A percentile compares a stretch with the other conserved stretches of the same genome.
phyloP scores from a whole-genome alignment of 2,797 vertebrate genomes.

The Clarias platycephalus region DNA sequence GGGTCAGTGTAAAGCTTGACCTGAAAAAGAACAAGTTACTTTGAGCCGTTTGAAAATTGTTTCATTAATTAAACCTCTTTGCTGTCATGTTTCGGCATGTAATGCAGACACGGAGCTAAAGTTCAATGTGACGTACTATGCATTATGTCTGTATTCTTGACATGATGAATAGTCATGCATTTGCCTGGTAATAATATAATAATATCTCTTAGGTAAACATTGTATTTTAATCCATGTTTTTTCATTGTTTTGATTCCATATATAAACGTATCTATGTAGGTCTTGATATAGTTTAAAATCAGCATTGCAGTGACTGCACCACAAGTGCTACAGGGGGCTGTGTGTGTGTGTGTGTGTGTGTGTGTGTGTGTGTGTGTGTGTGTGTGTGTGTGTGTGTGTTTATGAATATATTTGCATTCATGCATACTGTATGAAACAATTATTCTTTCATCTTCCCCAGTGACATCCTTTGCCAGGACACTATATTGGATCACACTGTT shows the following conservation, averaged over 20 bases:
- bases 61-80: neutral
- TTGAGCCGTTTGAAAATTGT: neutral
- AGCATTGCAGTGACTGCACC: slow-evolving; percentile 26
- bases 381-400: slow-evolving; percentile 25
- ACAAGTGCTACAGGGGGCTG: neutral
- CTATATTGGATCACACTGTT: neutral
- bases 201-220: neutral
- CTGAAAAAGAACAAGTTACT: neutral
- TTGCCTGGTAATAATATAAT: neutral
- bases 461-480: neutral
- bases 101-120: neutral
- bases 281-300: slow-evolving; percentile 22
- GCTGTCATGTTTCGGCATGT: neutral
- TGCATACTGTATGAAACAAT: slow-evolving; percentile 22
- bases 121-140: neutral
- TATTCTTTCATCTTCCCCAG: neutral
- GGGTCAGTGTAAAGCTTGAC: neutral
- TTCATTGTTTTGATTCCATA: neutral
- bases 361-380: slow-evolving; percentile 4
- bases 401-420: slow-evolving; percentile 32
- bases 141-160: neutral
- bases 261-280: neutral
- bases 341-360: slow-evolving; percentile 10
- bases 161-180: neutral
- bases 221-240: neutral